Base-by-base conservation (phyloP, 1,140 invertebrate species). In the Macrotrachela quadricornifera region DNA sequence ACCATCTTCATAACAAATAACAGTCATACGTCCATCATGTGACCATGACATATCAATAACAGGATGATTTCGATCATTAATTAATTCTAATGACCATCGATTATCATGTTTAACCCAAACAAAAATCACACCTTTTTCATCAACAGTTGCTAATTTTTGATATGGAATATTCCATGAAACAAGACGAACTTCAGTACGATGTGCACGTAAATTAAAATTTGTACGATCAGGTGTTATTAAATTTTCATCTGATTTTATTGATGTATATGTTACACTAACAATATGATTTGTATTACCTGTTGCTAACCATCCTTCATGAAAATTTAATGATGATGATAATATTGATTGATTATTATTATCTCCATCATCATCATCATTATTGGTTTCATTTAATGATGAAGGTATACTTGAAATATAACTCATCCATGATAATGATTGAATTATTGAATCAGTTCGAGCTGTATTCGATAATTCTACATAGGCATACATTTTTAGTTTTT, bases 21-120 rank as follows among this genome's bases (percentile, higher is more conserved):
- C 75, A 0, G 91, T 91, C 84, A 95, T 92, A 46, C 87, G 75
- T 12, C 92, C 92, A 72, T 95, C 90, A 64, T 96, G 90, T 0
- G 85, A 92, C 92, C 92, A 96, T 21, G 84, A 84, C 72, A 96
- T 94, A 71, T 95, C 85, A 14, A 72, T 74, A 12, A 74, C 72
- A 65, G 72, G 60, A 1, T 85, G 92, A 62, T 82, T 92, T 21
- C 91, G 74, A 71, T 97, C 92, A 67, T 97, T 97, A 62, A 97
- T 95, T 49, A 96, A 75, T 71, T 97, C 92, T 58, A 96, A 94
- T 54, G 87, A 94, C 91, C 91, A 97, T 13, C 90, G 76, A 10
- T 90, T 88, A 66, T 96, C 91, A 67, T 95, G 95, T 65, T 94
- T 94, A 58, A 94, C 94, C 91, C 92, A 96, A 8, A 97, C 87